Evolutionary conservation across 2,888 invertebrate genomes (phyloP).

Genomic region (Zeuzera pyrina): DNA sequence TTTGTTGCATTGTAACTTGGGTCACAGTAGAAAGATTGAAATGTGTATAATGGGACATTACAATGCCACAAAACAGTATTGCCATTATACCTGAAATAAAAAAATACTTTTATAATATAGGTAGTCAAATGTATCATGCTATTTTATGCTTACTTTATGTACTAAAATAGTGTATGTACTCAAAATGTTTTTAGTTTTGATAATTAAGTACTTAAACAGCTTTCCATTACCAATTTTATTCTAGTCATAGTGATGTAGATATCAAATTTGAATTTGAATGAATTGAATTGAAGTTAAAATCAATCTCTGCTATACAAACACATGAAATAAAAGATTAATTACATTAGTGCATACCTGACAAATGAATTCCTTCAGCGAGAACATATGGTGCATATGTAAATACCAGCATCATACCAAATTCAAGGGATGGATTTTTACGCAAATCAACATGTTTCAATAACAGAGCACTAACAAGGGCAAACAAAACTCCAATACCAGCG

Average conservation of each 20-base stretch:
- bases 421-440: slow-evolving; percentile 96
- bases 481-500: slow-evolving; percentile 95
- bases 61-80: slow-evolving; percentile 98
- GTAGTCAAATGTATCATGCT: neutral
- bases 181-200: slow-evolving; percentile 2
- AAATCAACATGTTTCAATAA: slow-evolving; percentile 96
- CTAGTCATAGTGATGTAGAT: neutral
- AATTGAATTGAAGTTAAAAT: too few species aligned
- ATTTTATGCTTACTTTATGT: neutral
- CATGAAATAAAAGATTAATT: too few species aligned
- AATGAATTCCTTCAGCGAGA: slow-evolving; percentile 95
- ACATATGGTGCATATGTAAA: slow-evolving; percentile 99
- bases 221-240: neutral
- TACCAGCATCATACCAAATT: slow-evolving; percentile 98
- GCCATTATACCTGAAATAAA: slow-evolving; percentile 93
- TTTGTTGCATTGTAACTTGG: slow-evolving; percentile 99
- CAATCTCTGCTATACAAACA: too few species aligned
- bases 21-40: slow-evolving; percentile 98
- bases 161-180: neutral
- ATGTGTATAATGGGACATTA: slow-evolving; percentile 99
- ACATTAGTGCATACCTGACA: slow-evolving; percentile 93
- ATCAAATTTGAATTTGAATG: too few species aligned
- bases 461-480: slow-evolving; percentile 94
- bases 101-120: slow-evolving; percentile 3
- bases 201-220: neutral